phyloP scores from a whole-genome alignment of 2,888 invertebrate species.

The Cephus sareptanus region DNA sequence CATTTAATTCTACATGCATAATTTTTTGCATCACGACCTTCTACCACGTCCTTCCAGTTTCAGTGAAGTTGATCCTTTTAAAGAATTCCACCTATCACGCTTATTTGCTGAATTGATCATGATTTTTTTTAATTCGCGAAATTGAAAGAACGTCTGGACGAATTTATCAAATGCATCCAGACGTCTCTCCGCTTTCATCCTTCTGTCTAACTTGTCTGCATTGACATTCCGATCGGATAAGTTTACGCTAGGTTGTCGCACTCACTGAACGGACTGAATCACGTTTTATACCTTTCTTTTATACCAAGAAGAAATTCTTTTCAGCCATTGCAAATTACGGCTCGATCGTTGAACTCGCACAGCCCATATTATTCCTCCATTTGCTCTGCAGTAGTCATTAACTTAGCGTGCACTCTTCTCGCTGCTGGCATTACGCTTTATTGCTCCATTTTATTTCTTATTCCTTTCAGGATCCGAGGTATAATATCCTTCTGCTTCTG shows the following conservation, averaged over 20 bases:
- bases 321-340: not conserved
- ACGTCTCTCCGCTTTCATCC: not conserved
- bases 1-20: not conserved
- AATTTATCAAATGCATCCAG: not conserved
- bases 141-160: not conserved
- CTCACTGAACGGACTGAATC: not conserved
- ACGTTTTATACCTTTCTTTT: not conserved
- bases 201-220: not conserved
- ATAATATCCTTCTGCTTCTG: conserved; percentile 80
- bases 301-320: not conserved
- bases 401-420: not conserved
- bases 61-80: not conserved
- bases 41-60: not conserved
- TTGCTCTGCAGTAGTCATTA: not conserved
- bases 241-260: not conserved
- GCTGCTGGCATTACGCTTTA: not conserved
- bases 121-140: not conserved
- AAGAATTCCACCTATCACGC: not conserved
- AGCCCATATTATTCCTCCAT: not conserved
- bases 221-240: not conserved
- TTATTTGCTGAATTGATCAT: not conserved
- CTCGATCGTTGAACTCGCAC: not conserved
- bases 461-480: conserved; percentile 69
- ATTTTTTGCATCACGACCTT: not conserved
- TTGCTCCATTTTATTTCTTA: conserved; percentile 7